Base-by-base conservation (phyloP, 2,113 vertebrate genomes). In the Noturus placidus region DNA sequence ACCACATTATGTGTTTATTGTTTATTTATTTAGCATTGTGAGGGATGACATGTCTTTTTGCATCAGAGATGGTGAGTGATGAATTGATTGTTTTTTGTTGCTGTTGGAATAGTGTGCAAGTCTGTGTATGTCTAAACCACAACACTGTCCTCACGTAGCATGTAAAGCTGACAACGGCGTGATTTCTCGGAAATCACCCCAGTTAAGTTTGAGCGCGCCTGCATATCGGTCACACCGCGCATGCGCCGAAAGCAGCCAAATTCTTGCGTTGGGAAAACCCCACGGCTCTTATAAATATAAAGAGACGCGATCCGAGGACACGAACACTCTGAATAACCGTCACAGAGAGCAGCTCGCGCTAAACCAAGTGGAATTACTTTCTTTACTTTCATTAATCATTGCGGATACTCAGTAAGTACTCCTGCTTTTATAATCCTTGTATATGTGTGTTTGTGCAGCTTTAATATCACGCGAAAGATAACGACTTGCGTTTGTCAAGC, bases 161-260 rank as follows among this genome's bases (percentile, higher is more conserved):
- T 56, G 52, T 70, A 14, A 90, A 65, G 67, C 80, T 82, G 42
- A 69, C 80, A 92, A 91, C 86, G 15, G 89, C 86, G 57, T 93
- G 93, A 92, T 93, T 93, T 93, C 91, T 91, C 87, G 89, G 93
- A 93, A 93, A 93, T 93, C 91, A 91, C 56, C 57, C 87, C n/a
- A 76, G 25, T 85, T 57, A 17, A 19, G 8, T 20, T 22, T 54
- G 30, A 50, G 46, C 72, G 56, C 74, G 50, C 2, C 57, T 83
- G 59, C 25, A 27, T 8, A 6, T 54, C 10, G 17, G 35, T 19
- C 13, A 20, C n/a, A 30, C 11, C 67, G 92, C 92, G 89, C 91
- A 89, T 85, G 84, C 87, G 88, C 88, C 0, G 1, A 19, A 11
- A 9, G 1, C 27, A 52, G 86, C 78, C 85, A 83, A 78, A 2